Evolutionary conservation across 2,888 invertebrate genomes (phyloP).

Genomic region (Meiosimyza platycephala): DNA sequence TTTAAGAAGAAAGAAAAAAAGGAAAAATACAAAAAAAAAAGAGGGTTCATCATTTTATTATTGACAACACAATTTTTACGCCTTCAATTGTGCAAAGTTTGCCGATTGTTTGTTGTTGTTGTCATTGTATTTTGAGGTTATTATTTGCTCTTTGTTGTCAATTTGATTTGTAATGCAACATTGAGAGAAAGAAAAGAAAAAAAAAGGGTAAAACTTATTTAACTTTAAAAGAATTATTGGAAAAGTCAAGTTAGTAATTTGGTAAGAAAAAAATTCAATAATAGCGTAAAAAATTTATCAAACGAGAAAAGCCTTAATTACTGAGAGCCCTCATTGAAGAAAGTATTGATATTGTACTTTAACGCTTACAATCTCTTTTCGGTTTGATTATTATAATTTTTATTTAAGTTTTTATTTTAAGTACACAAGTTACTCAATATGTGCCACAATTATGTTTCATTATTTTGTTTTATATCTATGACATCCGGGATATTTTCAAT

Average conservation of each 20-base stretch:
- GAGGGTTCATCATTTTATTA: constrained; percentile 44
- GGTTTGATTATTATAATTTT: not conserved
- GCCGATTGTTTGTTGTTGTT: constrained; percentile 35
- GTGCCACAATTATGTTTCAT: not conserved
- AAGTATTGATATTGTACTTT: too few relatives aligned
- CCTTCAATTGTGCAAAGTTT: constrained; percentile 58
- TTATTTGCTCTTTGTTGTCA: constrained; percentile 20
- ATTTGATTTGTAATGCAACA: constrained; percentile 8
- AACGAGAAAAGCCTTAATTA: too few relatives aligned
- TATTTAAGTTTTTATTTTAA: not conserved
- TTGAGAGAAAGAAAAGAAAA: too few relatives aligned
- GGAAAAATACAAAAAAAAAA: not conserved
- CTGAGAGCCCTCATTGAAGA: too few relatives aligned
- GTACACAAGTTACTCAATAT: not conserved
- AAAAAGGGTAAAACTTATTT: too few relatives aligned
- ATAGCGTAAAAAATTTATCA: too few relatives aligned
- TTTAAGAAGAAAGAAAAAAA: not conserved
- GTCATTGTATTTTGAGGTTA: constrained; percentile 12
- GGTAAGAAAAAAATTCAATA: too few relatives aligned
- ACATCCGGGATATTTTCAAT: constrained; percentile 41
- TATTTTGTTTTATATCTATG: constrained; percentile 31
- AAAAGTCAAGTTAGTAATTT: too few relatives aligned
- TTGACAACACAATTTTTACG: constrained; percentile 67
- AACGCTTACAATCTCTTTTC: too few relatives aligned
- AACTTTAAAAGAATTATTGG: too few relatives aligned